phyloP scores from a whole-genome alignment of 2,113 vertebrate genomes.

The Neogale vison region DNA sequence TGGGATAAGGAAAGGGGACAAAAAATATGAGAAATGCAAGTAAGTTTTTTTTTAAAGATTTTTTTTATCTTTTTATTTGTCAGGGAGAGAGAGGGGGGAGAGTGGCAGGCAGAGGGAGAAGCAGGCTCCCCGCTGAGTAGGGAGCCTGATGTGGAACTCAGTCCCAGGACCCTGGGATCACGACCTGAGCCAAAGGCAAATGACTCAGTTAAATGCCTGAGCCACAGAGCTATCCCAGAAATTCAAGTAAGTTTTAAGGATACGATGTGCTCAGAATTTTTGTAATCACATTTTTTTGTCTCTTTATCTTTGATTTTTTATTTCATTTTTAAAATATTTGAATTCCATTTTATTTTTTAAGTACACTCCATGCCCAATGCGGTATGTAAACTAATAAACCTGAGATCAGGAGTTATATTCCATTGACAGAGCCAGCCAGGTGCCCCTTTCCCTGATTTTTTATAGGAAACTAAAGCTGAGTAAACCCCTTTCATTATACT shows the following conservation, averaged over 20 bases:
- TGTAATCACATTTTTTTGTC: neutral
- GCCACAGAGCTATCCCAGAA: neutral
- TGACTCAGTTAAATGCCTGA: too few relatives aligned
- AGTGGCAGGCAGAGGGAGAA: too few relatives aligned
- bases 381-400: neutral
- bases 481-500: neutral
- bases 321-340: neutral
- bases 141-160: too few relatives aligned
- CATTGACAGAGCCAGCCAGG: neutral
- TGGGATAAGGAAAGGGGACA: neutral
- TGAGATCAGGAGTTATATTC: neutral
- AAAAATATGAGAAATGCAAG: neutral
- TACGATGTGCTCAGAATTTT: neutral
- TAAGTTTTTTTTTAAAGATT: too few relatives aligned
- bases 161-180: too few relatives aligned
- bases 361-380: accelerated
- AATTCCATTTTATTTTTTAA: neutral
- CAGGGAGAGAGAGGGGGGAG: too few relatives aligned
- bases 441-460: neutral
- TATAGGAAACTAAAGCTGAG: neutral
- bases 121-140: too few relatives aligned
- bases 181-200: too few relatives aligned
- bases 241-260: accelerated
- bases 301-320: neutral
- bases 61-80: too few relatives aligned